Evolutionary conservation across 2,888 invertebrate species (phyloP).

Genomic region (Dryobotodes eremita): DNA sequence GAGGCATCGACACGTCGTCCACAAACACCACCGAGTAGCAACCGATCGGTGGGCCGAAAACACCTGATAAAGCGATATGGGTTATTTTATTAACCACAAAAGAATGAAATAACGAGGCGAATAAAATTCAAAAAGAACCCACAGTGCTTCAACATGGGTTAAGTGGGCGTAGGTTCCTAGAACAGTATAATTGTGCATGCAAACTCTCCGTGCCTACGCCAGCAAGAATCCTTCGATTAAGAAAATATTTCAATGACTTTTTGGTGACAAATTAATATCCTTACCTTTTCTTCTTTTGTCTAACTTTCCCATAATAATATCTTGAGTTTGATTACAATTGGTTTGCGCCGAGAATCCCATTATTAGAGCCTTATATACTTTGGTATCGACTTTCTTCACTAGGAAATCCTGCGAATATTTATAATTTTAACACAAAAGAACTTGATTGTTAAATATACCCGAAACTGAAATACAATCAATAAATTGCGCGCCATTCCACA

Average conservation of each 20-base stretch:
- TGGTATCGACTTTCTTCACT: conserved; percentile 94
- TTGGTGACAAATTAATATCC: not conserved
- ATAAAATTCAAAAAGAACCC: not conserved
- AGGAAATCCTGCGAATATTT: conserved; percentile 92
- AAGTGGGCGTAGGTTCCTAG: no score
- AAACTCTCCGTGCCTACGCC: not conserved
- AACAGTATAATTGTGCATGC: not conserved
- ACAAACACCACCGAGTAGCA: conserved; percentile 97
- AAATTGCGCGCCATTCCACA: not conserved
- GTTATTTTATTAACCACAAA: not conserved
- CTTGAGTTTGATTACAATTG: conserved; percentile 97
- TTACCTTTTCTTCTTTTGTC: conserved; percentile 97
- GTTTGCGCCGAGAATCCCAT: conserved; percentile 98
- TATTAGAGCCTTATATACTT: conserved; percentile 95
- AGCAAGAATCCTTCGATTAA: not conserved
- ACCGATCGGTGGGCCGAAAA: conserved; percentile 97
- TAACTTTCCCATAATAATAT: conserved; percentile 98
- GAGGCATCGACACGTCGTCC: conserved; percentile 99
- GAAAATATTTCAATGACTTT: not conserved
- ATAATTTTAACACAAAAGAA: not conserved
- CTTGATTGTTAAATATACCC: not conserved
- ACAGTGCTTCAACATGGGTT: no score
- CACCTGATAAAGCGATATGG: conserved; percentile 87
- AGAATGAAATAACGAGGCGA: not conserved
- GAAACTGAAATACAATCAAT: not conserved